Evolutionary conservation across 2,113 vertebrate species (phyloP), one percentile per base, ranked within the genome.

Genomic region (Istiophorus platypterus): DNA sequence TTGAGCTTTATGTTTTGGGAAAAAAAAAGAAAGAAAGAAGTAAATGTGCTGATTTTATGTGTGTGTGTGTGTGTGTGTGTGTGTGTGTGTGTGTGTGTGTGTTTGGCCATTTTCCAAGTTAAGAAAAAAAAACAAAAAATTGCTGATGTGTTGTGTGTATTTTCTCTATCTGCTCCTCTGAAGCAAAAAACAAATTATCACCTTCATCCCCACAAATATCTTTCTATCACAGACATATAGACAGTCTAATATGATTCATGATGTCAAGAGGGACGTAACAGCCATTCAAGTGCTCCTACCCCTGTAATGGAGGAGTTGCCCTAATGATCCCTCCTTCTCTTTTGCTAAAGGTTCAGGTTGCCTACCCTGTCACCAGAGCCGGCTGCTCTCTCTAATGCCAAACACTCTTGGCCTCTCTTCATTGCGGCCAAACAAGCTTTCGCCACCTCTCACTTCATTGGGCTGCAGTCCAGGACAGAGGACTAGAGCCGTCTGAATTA

Each of bases 231-330:
- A 65, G 31, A 27, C 74, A 56, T 74, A 52, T 61, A 69, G 65
- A 80, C 75, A 42, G 69, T 80, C 54, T 51, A n/a, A 62, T 76
- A 31, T 86, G 68, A 80, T 75, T 78, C 81, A 90, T 83, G 89
- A 91, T 91, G 91, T 94, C 91, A 90, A 86, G 80, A 72, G 79
- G 89, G 90, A 92, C 91, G 83, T 87, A 92, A 91, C 66, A 92
- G 91, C 90, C 92, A 93, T 89, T 81, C 77, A 76, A 85, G 57
- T 52, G 84, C 81, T 80, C 81, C 84, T 83, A 22, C 70, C 47
- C 29, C 42, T 74, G 62, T 22, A 72, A 58, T 20, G 75, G 22
- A 71, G 72, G 81, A 88, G 76, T 61, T 72, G 72, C 78, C 81
- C 85, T 85, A 49, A 69, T 76, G 82, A 85, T 78, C 90, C 77